Percentiles rank a stretch among this genome's conserved stretches.
Conservation (phyloP, 2,888 invertebrate species). For the Aproaerema taeniolella region DNA sequence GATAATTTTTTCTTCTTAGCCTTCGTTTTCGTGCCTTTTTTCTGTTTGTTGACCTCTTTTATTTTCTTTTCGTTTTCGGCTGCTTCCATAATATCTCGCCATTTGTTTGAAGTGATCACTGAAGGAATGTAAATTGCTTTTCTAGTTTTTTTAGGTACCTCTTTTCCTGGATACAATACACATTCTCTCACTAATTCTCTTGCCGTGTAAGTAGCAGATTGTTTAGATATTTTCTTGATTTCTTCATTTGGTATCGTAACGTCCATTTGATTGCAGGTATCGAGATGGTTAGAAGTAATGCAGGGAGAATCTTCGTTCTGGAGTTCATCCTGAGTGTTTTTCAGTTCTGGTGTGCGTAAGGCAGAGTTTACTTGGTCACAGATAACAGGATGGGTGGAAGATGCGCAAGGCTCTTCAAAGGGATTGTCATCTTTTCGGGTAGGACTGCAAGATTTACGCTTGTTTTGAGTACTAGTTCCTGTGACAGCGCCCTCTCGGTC, state of each 20-base stretch:
- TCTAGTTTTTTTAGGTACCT: constrained; percentile 18
- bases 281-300: neutral
- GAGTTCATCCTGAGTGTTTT: too few species aligned
- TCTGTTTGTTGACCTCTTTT: constrained; percentile 9
- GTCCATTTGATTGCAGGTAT: constrained; percentile 5
- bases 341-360: neutral
- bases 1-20: too few species aligned
- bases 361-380: neutral
- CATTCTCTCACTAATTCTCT: constrained; percentile 18
- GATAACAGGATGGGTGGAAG: constrained; percentile 8
- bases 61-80: constrained; percentile 17
- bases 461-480: neutral
- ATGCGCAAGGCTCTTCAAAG: constrained; percentile 13
- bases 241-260: neutral
- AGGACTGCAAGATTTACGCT: neutral
- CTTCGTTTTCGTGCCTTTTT: neutral
- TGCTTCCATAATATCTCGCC: constrained; percentile 18
- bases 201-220: constrained; percentile 5
- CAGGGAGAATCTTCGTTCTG: neutral
- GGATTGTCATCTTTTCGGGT: neutral
- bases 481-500: neutral
- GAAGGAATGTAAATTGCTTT: constrained; percentile 18
- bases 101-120: constrained; percentile 17
- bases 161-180: constrained; percentile 18
- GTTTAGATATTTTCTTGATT: constrained; percentile 1